Base-by-base conservation (phyloP, 2,888 invertebrate species). In the Phengaris arion region DNA sequence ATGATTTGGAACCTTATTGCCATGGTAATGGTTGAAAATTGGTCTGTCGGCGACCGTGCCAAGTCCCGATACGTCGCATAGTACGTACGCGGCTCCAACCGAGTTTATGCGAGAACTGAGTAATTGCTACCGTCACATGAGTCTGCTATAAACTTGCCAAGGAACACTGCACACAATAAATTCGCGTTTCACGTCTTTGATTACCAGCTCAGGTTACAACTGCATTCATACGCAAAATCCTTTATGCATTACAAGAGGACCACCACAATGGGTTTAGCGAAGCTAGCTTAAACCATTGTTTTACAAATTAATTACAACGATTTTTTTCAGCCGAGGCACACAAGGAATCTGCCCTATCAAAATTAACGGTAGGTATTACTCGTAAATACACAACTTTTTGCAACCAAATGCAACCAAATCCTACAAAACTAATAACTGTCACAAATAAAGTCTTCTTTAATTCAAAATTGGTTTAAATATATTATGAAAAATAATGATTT, bases 161-260 rank as follows among this genome's bases (percentile, higher is more conserved):
- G 90, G 88, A 85, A 89, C 88, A 89, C 83, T 88, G 89, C 89
- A 87, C 88, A 89, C 91, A 90, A 91, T 92, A 92, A 92, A 92
- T 89, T 90, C 85, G 85, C 86, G 88, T 90, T 91, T 90, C 90
- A 90, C 87, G 87, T 89, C 88, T 92, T 91, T 93, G 92, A 93
- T 93, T 92, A 90, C 91, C 87, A 81, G 85, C 89, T 93, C 92
- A 84, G 83, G 91, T 93, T 93, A 88, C 93, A 83, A 85, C 85
- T 83, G 82, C 82, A 82, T 84, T 86, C 85, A 85, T 85, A 85
- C 83, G 82, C 83, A 79, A 81, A 81, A 75, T 75, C 75, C 81
- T 83, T 83, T 83, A 84, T 82, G 81, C 80, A 81, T 82, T 79
- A 83, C 82, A 78, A 7, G 22, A 10, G 82, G 90, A 89, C 91